Conservation (phyloP, 2,797 vertebrate genomes). For the Danio choprae region DNA sequence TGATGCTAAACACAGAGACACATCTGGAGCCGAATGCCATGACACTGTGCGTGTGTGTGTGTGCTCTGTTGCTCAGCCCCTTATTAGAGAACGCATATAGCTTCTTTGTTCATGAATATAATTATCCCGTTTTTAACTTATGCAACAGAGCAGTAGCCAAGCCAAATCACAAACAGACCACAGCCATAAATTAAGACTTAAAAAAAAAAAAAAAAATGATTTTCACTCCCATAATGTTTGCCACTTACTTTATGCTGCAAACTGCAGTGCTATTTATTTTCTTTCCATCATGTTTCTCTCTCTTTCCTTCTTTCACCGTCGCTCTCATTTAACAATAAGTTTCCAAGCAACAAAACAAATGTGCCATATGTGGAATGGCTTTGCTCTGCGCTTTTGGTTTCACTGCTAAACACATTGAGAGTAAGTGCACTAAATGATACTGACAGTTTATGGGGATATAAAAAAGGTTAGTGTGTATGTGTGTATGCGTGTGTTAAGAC, state of each 20-base stretch:
- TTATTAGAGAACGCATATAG: constrained; percentile 73
- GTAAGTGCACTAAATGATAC: constrained; percentile 66
- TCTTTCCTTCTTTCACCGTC: constrained; percentile 49
- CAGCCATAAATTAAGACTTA: constrained; percentile 79
- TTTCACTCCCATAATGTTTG: constrained; percentile 79
- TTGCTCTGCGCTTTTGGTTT: constrained; percentile 58
- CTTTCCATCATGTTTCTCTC: constrained; percentile 64
- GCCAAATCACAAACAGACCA: constrained; percentile 83
- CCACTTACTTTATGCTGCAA: constrained; percentile 75
- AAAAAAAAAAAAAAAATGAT: too few species aligned
- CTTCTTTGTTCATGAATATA: constrained; percentile 73
- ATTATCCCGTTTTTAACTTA: constrained; percentile 76
- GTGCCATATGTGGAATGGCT: constrained; percentile 62
- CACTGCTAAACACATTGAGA: constrained; percentile 67
- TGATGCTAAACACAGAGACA: constrained; percentile 41
- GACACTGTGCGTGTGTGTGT: constrained; percentile 57
- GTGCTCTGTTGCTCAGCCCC: constrained; percentile 59
- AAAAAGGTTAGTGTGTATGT: constrained; percentile 59
- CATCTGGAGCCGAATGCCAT: constrained; percentile 50
- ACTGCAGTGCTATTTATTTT: constrained; percentile 65
- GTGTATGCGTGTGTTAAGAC: constrained; percentile 1
- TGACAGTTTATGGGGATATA: constrained; percentile 65
- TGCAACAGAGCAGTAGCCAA: constrained; percentile 80
- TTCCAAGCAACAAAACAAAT: constrained; percentile 78
- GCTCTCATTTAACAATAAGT: constrained; percentile 67